phyloP scores from a whole-genome alignment of 1,140 invertebrate genomes.

The Lethrus apterus region DNA sequence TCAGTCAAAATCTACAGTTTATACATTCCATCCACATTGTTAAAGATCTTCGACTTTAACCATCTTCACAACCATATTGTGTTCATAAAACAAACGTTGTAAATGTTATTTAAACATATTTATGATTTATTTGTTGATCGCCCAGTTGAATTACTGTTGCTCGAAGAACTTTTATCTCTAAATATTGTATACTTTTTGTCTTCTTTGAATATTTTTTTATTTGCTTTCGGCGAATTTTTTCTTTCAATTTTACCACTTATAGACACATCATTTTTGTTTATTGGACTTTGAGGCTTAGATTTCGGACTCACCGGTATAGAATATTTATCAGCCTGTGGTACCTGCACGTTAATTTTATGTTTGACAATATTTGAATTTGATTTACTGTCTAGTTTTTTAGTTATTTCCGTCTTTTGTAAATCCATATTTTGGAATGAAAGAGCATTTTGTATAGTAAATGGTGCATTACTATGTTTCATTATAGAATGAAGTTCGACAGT shows the following conservation, averaged over 20 bases:
- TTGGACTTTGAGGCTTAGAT: not conserved
- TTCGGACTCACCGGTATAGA: constrained; percentile 10
- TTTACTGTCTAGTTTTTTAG: constrained; percentile 19
- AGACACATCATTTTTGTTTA: not conserved
- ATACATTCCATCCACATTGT: no score
- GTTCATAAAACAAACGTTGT: no score
- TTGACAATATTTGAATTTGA: constrained; percentile 19
- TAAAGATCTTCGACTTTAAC: no score
- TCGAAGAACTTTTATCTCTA: constrained; percentile 8
- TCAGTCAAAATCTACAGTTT: no score
- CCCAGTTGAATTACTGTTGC: constrained; percentile 6
- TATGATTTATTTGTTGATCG: constrained; percentile 6
- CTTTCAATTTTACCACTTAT: not conserved
- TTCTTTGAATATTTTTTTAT: not conserved
- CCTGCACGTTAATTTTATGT: constrained; percentile 31
- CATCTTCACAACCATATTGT: no score
- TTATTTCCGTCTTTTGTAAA: not conserved
- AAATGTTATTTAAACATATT: no score
- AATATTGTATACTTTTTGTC: not conserved
- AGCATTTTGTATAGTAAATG: constrained; percentile 17
- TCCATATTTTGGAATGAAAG: constrained; percentile 27
- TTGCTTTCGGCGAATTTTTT: not conserved
- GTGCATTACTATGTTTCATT: constrained; percentile 17
- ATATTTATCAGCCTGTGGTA: constrained; percentile 22
- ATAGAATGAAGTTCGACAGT: constrained; percentile 11